These are phyloP conservation scores for Papilio dardanus DNA, from an alignment of 1,140 invertebrate genomes.

Conservation along the genomic window DNA sequence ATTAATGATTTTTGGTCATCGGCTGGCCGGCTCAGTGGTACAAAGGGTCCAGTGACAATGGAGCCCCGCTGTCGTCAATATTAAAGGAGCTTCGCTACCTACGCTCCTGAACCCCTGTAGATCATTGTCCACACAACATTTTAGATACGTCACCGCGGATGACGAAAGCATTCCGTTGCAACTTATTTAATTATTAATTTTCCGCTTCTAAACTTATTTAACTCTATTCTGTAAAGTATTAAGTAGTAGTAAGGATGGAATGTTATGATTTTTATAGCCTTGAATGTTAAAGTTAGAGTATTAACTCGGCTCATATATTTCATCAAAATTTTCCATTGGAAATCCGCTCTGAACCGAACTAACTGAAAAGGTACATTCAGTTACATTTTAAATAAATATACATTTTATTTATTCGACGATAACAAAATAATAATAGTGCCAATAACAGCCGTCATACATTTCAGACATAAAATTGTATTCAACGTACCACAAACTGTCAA, in stretches of 20 bases:
- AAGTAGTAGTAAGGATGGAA: neutral
- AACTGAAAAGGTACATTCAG: neutral
- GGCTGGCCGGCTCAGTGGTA: slow-evolving; percentile 66
- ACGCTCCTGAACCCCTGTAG: slow-evolving; percentile 64
- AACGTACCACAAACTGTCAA: slow-evolving; percentile 38
- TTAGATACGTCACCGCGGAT: slow-evolving; percentile 72
- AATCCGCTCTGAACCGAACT: neutral
- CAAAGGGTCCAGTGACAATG: slow-evolving; percentile 76
- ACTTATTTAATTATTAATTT: slow-evolving; percentile 63
- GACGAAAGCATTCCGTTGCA: slow-evolving; percentile 60
- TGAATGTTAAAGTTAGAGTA: neutral
- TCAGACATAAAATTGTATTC: neutral
- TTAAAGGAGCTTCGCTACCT: slow-evolving; percentile 77
- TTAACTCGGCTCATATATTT: no score
- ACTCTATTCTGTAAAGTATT: neutral
- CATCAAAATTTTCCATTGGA: neutral
- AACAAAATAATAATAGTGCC: slow-evolving; percentile 13
- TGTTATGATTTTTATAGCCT: neutral
- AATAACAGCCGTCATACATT: slow-evolving; percentile 42
- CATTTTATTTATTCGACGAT: neutral
- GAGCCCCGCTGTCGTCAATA: slow-evolving; percentile 78
- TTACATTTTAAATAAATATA: neutral
- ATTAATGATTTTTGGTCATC: slow-evolving; percentile 82
- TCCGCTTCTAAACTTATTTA: slow-evolving; percentile 30
- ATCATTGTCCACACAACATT: slow-evolving; percentile 70